phyloP scores from a whole-genome alignment of 1,140 invertebrate genomes.

The Mamestra configurata region DNA sequence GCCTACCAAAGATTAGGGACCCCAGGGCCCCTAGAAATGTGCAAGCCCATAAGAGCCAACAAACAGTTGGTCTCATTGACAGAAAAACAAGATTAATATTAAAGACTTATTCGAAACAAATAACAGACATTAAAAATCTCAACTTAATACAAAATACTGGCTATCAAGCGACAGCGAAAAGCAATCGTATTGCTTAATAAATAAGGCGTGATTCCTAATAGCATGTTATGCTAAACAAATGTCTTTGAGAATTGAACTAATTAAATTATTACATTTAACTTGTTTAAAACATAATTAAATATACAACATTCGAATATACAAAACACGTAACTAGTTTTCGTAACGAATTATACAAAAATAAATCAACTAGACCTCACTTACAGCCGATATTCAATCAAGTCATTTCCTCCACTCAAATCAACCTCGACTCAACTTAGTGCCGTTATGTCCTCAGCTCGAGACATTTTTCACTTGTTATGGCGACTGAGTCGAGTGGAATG shows the following conservation, averaged over 20 bases:
- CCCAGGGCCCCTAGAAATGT: too few species aligned
- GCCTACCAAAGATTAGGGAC: too few species aligned
- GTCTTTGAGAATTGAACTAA: neutral
- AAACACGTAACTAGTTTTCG: neutral
- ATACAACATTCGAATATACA: conserved; percentile 24
- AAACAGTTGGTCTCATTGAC: too few species aligned
- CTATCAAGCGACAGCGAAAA: conserved; percentile 51
- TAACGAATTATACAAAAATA: conserved; percentile 1
- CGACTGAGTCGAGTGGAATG: too few species aligned
- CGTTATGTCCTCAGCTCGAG: too few species aligned
- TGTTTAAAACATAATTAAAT: neutral
- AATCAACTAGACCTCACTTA: too few species aligned
- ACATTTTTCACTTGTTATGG: too few species aligned
- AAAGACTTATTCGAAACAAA: neutral
- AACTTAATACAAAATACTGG: neutral
- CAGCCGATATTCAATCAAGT: too few species aligned
- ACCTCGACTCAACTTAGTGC: too few species aligned
- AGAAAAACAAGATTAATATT: too few species aligned
- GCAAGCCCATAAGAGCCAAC: too few species aligned
- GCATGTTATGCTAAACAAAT: neutral
- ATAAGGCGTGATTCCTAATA: conserved; percentile 57
- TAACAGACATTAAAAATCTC: neutral
- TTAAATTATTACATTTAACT: neutral
- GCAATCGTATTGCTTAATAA: conserved; percentile 65
- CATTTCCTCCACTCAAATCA: too few species aligned